Conservation (phyloP, 37 sponge, comb jelly and placozoan species). For the Axinella damicornis region DNA sequence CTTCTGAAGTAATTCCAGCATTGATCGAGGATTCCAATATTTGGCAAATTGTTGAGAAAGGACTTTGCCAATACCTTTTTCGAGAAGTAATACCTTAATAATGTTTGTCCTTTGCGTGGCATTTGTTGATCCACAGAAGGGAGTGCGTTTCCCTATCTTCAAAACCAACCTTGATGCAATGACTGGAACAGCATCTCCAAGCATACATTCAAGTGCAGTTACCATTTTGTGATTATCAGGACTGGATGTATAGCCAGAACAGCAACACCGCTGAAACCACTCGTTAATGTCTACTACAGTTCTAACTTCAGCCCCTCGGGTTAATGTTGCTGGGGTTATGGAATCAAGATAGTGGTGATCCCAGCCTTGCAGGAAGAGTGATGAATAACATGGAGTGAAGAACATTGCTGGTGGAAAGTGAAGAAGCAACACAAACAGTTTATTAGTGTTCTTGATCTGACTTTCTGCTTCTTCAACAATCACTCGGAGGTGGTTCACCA, state of each 20-base stretch:
- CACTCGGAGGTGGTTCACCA: constrained; percentile 61
- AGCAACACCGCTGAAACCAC: constrained; percentile 3
- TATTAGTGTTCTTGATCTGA: background rate
- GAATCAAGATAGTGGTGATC: constrained; percentile 69
- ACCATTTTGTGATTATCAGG: background rate
- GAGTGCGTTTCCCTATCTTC: background rate
- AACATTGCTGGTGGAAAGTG: constrained; percentile 65
- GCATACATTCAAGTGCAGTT: background rate
- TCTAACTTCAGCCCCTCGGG: background rate
- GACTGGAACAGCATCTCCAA: constrained; percentile 13
- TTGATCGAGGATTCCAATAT: constrained; percentile 43
- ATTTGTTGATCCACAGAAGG: background rate
- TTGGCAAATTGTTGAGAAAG: constrained; percentile 26
- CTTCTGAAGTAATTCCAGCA: constrained; percentile 41
- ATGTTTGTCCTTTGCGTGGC: background rate
- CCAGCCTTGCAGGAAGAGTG: constrained; percentile 82
- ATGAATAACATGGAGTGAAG: constrained; percentile 61
- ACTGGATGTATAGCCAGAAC: too few relatives aligned
- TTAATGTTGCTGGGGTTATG: background rate
- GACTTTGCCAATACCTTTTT: constrained; percentile 23
- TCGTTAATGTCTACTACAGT: constrained; percentile 4
- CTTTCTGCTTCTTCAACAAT: constrained; percentile 70
- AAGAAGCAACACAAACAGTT: constrained; percentile 66
- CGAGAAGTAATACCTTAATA: background rate
- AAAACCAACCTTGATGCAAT: constrained; percentile 3